Base-by-base conservation (phyloP, 2,113 vertebrate genomes). In the Gadus macrocephalus region DNA sequence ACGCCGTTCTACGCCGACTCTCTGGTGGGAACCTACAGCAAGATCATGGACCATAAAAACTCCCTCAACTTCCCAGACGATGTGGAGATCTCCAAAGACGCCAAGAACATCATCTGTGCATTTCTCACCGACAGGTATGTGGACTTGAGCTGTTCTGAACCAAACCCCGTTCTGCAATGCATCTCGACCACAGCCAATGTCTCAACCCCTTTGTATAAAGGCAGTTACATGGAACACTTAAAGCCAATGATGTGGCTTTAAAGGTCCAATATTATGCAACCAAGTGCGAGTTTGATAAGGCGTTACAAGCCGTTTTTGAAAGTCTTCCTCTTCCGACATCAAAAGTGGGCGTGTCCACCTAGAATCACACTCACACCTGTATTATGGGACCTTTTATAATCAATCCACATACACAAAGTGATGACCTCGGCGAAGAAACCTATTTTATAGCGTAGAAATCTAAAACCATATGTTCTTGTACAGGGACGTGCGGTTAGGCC, bases 31-130 rank as follows among this genome's bases (percentile, higher is more conserved):
- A 99, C 97, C 0, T 99, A 99, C 42, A 98, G 97, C 90, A 99
- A 98, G 91, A 99, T 99, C 87, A 99, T 99, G 97, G 97, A 99
- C 91, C 96, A 99, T 81, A 98, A 99, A 88, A 99, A 99, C 88
- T 96, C 97, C 9, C 86, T 99, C 1, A 95, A 93, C 88, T 99
- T 99, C 81, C 97, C 97, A 0, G 96, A 98, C 85, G 97, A 99
- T 63, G 94, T 98, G 75, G 97, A 99, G 89, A 98, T 99, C 86
- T 99, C 97, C 65, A 94, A 95, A 81, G 93, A 98, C 78, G 97
- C 97, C 35, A 99, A 98, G 89, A 95, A 94, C 73, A 96, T 99
- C 80, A 99, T 99, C 88, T 99, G 96, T 89, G 96, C 95, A 87
- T 99, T 99, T 87, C 89, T 99, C 81, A 99, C 94, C 60, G 97